Evolutionary conservation across 2,797 vertebrate species (phyloP).

Genomic region (Eptatretus atami): DNA sequence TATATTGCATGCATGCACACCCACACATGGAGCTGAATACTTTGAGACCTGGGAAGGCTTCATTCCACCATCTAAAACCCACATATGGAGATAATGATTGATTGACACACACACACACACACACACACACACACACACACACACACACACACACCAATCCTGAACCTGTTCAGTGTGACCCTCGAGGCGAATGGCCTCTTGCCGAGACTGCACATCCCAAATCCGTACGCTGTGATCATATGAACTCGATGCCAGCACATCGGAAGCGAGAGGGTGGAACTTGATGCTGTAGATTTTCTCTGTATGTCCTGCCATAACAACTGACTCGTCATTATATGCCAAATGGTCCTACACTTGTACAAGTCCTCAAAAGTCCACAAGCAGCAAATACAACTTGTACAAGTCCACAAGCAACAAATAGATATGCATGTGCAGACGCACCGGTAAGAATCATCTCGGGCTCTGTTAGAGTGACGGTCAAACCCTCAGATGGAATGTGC

Average conservation of each 20-base stretch:
- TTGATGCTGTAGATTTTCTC: constrained; percentile 82
- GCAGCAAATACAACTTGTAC: no score
- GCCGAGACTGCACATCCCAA: constrained; percentile 27
- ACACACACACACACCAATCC: no score
- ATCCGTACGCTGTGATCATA: constrained; percentile 47
- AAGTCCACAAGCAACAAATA: no score
- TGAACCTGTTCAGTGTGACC: constrained; percentile 63
- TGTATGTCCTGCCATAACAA: constrained; percentile 30
- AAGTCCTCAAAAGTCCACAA: background rate
- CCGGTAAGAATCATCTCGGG: constrained; percentile 34
- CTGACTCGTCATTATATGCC: background rate
- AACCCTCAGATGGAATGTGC: constrained; percentile 32
- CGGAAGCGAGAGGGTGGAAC: constrained; percentile 42
- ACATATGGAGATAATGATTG: no score
- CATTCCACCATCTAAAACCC: no score
- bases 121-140: no score
- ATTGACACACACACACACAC: no score
- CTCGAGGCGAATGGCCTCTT: constrained; percentile 22
- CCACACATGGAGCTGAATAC: no score
- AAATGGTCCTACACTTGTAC: background rate
- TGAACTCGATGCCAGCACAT: constrained; percentile 55
- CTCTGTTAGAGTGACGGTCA: constrained; percentile 26
- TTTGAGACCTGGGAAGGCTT: no score
- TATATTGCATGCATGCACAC: no score
- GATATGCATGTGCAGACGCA: constrained; percentile 11